A percentile compares a stretch with the other conserved stretches of the same genome.
Evolutionary conservation across 2,113 vertebrate species (phyloP).

Genomic region (Xyrauchen texanus): DNA sequence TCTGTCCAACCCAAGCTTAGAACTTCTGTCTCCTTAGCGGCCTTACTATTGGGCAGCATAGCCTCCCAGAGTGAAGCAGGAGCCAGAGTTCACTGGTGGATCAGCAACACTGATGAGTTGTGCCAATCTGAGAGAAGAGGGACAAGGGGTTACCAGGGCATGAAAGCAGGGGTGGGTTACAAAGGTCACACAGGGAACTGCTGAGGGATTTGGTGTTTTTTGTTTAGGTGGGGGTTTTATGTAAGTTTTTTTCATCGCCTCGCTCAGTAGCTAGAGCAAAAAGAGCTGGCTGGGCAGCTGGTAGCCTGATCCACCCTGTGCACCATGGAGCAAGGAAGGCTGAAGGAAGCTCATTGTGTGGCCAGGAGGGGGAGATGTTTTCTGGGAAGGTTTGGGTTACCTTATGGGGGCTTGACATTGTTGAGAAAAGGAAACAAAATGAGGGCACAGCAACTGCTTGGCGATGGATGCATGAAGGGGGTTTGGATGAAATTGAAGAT

Average conservation of each 20-base stretch:
- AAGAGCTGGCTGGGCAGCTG: constrained; percentile 50
- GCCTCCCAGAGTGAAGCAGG: constrained; percentile 35
- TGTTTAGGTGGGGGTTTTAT: constrained; percentile 38
- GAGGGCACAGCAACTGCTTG: constrained; percentile 65
- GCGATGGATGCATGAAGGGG: constrained; percentile 51
- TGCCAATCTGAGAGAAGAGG: constrained; percentile 35
- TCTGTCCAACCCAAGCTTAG: constrained; percentile 38
- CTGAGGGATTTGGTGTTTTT: constrained; percentile 48
- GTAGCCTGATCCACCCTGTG: constrained; percentile 66
- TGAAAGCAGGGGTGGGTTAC: constrained; percentile 40
- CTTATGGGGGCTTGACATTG: constrained; percentile 66
- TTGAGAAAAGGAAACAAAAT: constrained; percentile 62
- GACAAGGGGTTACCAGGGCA: constrained; percentile 43
- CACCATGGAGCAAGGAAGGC: constrained; percentile 61
- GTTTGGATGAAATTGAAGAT: constrained; percentile 63
- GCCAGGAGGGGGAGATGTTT: constrained; percentile 66
- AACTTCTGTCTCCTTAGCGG: constrained; percentile 35
- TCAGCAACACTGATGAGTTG: constrained; percentile 42
- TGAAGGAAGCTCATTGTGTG: constrained; percentile 73
- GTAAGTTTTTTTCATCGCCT: constrained; percentile 38
- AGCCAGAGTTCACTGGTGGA: constrained; percentile 22
- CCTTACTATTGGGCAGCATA: constrained; percentile 26
- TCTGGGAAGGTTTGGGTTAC: constrained; percentile 75
- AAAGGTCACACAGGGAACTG: constrained; percentile 45
- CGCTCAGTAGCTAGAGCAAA: constrained; percentile 53